A percentile compares a stretch with the other conserved stretches of the same genome.
Evolutionary conservation across 2,888 invertebrate species (phyloP).

Genomic region (Pseudococcus jackbeardsleyi): DNA sequence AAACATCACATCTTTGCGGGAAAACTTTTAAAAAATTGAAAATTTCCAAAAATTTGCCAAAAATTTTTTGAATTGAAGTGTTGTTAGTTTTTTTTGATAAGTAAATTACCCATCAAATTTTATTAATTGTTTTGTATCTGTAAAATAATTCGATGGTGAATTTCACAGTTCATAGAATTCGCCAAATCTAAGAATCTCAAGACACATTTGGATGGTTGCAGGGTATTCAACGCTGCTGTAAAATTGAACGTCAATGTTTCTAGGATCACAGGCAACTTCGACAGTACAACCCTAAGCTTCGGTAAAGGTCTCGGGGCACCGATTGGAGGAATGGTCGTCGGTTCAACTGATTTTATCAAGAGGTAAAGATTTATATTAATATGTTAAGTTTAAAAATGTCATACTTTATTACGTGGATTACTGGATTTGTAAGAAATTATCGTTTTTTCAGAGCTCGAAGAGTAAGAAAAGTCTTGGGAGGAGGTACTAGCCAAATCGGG

Average conservation of each 20-base stretch:
- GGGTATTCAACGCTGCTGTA: constrained; percentile 89
- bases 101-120: too few relatives aligned
- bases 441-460: constrained; percentile 80
- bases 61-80: too few relatives aligned
- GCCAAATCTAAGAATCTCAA: constrained; percentile 72
- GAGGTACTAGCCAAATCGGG: constrained; percentile 94
- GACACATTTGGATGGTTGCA: constrained; percentile 94
- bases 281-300: constrained; percentile 88
- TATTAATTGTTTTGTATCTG: too few relatives aligned
- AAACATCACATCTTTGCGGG: too few relatives aligned
- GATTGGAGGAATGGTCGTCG: constrained; percentile 87
- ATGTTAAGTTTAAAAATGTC: constrained; percentile 67
- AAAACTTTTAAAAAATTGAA: too few relatives aligned
- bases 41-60: too few relatives aligned
- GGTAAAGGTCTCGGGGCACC: constrained; percentile 94
- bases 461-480: constrained; percentile 89
- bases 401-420: constrained; percentile 73
- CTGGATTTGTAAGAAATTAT: neutral
- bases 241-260: constrained; percentile 76
- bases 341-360: constrained; percentile 79
- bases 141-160: neutral
- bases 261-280: constrained; percentile 79
- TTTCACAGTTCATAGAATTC: constrained; percentile 66
- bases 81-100: too few relatives aligned
- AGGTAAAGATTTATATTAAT: constrained; percentile 66